Evolutionary conservation across 1,140 invertebrate species (phyloP), one percentile per base, ranked within the genome.

Genomic region (Scaptomyza pallida): DNA sequence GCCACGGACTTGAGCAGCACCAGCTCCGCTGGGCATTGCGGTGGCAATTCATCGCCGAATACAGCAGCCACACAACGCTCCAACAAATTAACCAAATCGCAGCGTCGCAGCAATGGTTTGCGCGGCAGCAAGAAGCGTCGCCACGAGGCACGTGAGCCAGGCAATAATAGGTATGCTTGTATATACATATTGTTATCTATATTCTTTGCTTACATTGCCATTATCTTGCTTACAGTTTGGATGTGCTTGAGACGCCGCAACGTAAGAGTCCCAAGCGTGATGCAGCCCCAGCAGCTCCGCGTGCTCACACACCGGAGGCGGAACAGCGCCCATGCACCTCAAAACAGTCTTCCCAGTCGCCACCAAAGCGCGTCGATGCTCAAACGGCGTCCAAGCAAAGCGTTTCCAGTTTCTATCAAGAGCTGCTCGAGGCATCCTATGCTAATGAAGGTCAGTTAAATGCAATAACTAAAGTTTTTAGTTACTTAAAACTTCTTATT

Each of bases 1-100:
- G 90, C 90, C 17, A 91, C 90, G 0, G 90, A 91, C 16, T 85
- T 91, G 76, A 91, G 90, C 43, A 91, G 90, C 71, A 91, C 90
- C n/a, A 91, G 90, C 43, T 91, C 90, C 5, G 77, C 78, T 21
- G 81, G 90, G 10, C 75, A 85, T 19, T 72, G 73, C 48, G 77
- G 72, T 3, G 79, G 81, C 0, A 78, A 62, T 17, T 68, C 61
- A 0, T 88, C 88, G 10, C 81, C 88, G 0, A 85, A 73, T 12
- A 68, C 82, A 26, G 68, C 64, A 2, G 23, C 56, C 12, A 48
- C 44, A 5, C 62, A 89, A 17, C 78, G 83, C 6, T 26, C 72
- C 16, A 56, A 51, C 45, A 90, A 89, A 54, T 54, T 63, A 48
- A 30, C 57, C 23, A 72, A 88, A 51, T 65, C 82, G 0, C 82